These are phyloP conservation scores for Pheosia gnoma DNA, from an alignment of 2,888 invertebrate species.

Conservation along the genomic window DNA sequence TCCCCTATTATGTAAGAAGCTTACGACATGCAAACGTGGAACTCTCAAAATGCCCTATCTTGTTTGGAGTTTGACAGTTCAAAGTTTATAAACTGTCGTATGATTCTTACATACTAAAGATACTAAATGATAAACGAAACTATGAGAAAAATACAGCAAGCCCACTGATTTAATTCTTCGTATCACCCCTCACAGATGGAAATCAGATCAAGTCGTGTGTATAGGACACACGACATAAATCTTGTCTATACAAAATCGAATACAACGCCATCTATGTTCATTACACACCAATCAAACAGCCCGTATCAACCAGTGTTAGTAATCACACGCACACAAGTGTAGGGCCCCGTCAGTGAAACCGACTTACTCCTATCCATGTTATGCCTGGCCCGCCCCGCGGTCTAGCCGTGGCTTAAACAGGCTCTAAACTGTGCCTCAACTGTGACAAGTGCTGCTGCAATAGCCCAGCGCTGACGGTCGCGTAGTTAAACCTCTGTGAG, in stretches of 20 bases:
- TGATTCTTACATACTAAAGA: too few relatives aligned
- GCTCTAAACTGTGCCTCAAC: conserved; percentile 74
- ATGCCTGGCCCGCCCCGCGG: conserved; percentile 40
- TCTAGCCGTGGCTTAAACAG: conserved; percentile 51
- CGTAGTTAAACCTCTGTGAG: conserved; percentile 84
- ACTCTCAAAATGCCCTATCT: too few relatives aligned
- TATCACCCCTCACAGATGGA: too few relatives aligned
- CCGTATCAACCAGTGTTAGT: conserved; percentile 53
- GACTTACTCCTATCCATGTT: conserved; percentile 74
- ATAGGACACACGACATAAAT: too few relatives aligned
- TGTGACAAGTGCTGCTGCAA: conserved; percentile 81
- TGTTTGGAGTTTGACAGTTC: too few relatives aligned
- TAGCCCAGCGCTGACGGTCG: conserved; percentile 79
- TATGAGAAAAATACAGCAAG: too few relatives aligned
- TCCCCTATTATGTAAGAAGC: too few relatives aligned
- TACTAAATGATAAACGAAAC: too few relatives aligned
- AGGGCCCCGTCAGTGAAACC: conserved; percentile 60
- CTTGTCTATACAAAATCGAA: neutral
- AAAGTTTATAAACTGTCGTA: too few relatives aligned
- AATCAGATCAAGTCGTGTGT: too few relatives aligned
- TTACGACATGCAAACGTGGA: too few relatives aligned
- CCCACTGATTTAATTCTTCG: too few relatives aligned
- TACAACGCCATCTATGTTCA: conserved; percentile 29
- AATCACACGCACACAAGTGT: conserved; percentile 63
- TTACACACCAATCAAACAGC: conserved; percentile 38